phyloP scores from a whole-genome alignment of 2,888 invertebrate genomes.

The Cabera pusaria region DNA sequence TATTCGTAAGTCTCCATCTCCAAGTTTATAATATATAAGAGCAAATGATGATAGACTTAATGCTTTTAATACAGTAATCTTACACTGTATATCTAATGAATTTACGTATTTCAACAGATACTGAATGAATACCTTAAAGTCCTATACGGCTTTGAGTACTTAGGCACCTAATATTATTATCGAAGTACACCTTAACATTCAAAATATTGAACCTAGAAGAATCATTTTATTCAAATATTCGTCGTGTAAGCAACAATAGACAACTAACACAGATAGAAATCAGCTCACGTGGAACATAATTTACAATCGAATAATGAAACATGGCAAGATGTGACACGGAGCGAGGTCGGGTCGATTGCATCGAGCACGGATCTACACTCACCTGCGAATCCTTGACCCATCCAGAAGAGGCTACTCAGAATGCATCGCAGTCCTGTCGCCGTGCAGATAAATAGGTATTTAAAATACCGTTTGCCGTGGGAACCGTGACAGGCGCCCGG shows the following conservation, averaged over 20 bases:
- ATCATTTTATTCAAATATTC: constrained; percentile 10
- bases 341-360: constrained; percentile 73
- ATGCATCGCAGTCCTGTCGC: constrained; percentile 76
- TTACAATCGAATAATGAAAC: constrained; percentile 62
- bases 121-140: no score
- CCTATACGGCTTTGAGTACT: no score
- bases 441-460: constrained; percentile 79
- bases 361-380: constrained; percentile 73
- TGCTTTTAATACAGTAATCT: no score
- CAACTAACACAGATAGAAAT: constrained; percentile 32
- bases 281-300: constrained; percentile 30
- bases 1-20: no score
- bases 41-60: no score
- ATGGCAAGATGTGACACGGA: constrained; percentile 60
- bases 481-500: constrained; percentile 74
- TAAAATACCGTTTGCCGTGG: constrained; percentile 80
- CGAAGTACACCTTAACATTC: no score
- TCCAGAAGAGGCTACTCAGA: constrained; percentile 81
- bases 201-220: no score
- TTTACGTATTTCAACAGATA: no score
- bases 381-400: constrained; percentile 80
- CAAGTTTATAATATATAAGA: no score
- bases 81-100: no score
- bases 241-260: constrained; percentile 26
- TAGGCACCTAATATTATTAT: no score